Base-by-base conservation (phyloP, 1,140 invertebrate genomes). In the Drepana arcuata region DNA sequence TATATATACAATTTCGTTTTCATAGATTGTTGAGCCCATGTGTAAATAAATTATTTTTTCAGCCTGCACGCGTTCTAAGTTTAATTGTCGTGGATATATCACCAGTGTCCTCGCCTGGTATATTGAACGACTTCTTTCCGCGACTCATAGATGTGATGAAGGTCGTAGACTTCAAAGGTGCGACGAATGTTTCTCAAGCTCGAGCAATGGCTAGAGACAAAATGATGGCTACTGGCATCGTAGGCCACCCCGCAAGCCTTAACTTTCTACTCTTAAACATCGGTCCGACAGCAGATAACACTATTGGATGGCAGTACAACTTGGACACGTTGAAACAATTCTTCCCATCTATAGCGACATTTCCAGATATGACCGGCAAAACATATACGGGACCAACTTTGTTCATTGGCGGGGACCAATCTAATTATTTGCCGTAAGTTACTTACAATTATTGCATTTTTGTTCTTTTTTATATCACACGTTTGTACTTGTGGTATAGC, bases 81-180 rank as follows among this genome's bases (percentile, higher is more conserved):
- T 72, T 96, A 16, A 84, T 96, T 13, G 87, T 95, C 4, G 89
- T 93, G 10, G 95, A 97, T 65, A 91, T 95, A 46, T 92, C 92
- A 2, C 95, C 95, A 0, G 56, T 91, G 0, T 84, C 83, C 33
- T 77, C 78, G 0, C 84, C 87, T 34, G 74, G 84, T n/a, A 73
- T 79, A 57, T 73, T 89, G 1, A 48, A 74, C 21, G 56, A 57
- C 4, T 58, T 75, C n/a, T 86, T 92, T 62, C 69, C 68, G 1
- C 65, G 74, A 24, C 78, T 90, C 35, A 84, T 91, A 26, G 65
- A 85, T 2, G 67, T 64, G 10, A 68, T 80, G 28, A 52, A 78
- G 10, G 6, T 16, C 7, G 16, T 43, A 0, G n/a, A 48, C 30
- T 63, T 65, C 12, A 24, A 51, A 25, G 49, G 45, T 5, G 14